A percentile compares a stretch with the other conserved stretches of the same genome.
These are phyloP conservation scores for Smutsia gigantea DNA, from an alignment of 2,797 vertebrate species.

Conservation along the genomic window DNA sequence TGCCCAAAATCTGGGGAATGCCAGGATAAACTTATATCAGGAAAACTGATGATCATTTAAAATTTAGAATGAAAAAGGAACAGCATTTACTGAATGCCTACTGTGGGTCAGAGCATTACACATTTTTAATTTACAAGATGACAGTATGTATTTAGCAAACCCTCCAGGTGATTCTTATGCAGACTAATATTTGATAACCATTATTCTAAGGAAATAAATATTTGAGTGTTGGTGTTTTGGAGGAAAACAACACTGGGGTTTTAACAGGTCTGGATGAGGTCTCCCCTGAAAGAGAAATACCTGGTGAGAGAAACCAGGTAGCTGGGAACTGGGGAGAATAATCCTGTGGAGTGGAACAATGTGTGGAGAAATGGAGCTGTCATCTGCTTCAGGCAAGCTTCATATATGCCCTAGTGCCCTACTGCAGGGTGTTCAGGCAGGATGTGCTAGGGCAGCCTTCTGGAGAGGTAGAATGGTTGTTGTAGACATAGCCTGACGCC, in stretches of 20 bases:
- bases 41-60: neutral
- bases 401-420: neutral
- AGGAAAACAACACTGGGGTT: neutral
- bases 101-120: neutral
- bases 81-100: neutral
- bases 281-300: neutral
- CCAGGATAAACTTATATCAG: neutral
- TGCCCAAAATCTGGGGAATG: neutral
- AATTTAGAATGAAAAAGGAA: neutral
- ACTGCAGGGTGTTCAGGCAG: neutral
- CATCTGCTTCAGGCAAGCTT: fast-evolving
- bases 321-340: neutral
- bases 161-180: neutral
- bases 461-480: neutral
- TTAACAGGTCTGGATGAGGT: neutral
- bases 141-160: neutral
- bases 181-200: neutral
- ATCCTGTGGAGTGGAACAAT: fast-evolving
- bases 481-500: neutral
- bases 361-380: neutral
- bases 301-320: neutral
- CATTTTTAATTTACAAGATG: neutral
- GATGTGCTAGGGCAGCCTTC: neutral
- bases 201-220: constrained; percentile 5
- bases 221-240: neutral